Base-by-base conservation (phyloP, 2,888 invertebrate genomes). In the Caenorhabditis sp. region DNA sequence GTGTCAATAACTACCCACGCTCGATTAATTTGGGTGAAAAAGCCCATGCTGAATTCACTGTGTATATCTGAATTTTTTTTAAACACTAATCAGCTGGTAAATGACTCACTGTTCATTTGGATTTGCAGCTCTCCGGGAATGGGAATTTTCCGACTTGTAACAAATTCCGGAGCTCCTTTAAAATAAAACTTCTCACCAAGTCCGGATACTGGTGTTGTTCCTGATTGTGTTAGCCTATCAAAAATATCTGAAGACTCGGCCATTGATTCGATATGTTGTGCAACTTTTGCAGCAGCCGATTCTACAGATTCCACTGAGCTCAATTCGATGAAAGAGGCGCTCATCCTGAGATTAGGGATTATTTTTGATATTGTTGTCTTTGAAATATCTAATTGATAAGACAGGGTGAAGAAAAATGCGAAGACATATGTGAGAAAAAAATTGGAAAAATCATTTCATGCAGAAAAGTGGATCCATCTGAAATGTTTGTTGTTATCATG, bases 1-100 rank as follows among this genome's bases (percentile, higher is more conserved):
- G 95, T 95, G 88, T 99, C 99, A 81, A 99, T 94, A 5, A 95
- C 94, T 65, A 99, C 90, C 97, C 97, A 99, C 0, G 97, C 97
- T 87, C 97, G 91, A 64, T 93, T 93, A 80, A 99, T 95, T 89
- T 95, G 95, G 67, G 96, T 93, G 90, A 99, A 97, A 10, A 99
- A 90, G 2, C 99, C 99, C 95, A 97, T 96, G 90, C 94, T 92
- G 88, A 95, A 96, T 87, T 95, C 94, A 82, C 94, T 94, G 89
- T 95, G 95, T 91, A 96, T 94, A 90, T 94, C 95, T 95, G 88
- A 43, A 83, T 19, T 36, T 26, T 51, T 57, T 21, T 21, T 3
- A 27, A 26, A 37, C 17, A 43, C 43, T 23, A 31, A 54, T 26
- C n/a, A n/a, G n/a, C n/a, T n/a, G n/a, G 21, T 1, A 66, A 17